Conservation (phyloP, 2,797 vertebrate genomes). For the Lepilemur ruficaudatus region DNA sequence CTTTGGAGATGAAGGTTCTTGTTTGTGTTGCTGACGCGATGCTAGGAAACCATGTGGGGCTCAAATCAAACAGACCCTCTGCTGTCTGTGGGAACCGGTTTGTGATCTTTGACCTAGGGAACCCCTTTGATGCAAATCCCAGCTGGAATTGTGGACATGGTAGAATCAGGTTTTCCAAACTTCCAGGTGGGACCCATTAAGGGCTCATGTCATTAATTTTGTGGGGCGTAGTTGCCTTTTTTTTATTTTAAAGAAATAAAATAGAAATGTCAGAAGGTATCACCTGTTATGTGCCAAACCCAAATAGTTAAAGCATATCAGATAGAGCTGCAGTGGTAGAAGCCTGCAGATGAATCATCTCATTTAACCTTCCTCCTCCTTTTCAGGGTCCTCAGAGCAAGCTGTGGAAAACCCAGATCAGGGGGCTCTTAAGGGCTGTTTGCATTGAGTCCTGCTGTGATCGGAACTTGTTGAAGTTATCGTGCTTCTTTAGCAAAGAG, state of each 20-base stretch:
- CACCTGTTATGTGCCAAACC: not conserved
- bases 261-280: not conserved
- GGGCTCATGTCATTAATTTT: not conserved
- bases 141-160: not conserved
- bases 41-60: not conserved
- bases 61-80: not conserved
- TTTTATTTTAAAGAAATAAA: constrained; percentile 10
- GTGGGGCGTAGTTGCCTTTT: not conserved
- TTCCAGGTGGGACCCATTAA: not conserved
- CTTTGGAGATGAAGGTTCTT: not conserved
- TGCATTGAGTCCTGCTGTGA: not conserved
- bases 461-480: not conserved
- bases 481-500: not conserved
- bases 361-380: not conserved
- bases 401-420: not conserved
- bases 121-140: not conserved
- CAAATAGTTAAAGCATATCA: not conserved
- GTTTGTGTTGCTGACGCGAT: not conserved
- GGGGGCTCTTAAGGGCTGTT: not conserved
- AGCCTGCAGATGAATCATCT: not conserved
- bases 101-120: not conserved
- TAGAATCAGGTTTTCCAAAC: not conserved
- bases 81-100: not conserved
- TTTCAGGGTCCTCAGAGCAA: not conserved
- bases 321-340: not conserved